phyloP scores from a whole-genome alignment of 2,113 vertebrate genomes.

The Trichomycterus rosablanca region DNA sequence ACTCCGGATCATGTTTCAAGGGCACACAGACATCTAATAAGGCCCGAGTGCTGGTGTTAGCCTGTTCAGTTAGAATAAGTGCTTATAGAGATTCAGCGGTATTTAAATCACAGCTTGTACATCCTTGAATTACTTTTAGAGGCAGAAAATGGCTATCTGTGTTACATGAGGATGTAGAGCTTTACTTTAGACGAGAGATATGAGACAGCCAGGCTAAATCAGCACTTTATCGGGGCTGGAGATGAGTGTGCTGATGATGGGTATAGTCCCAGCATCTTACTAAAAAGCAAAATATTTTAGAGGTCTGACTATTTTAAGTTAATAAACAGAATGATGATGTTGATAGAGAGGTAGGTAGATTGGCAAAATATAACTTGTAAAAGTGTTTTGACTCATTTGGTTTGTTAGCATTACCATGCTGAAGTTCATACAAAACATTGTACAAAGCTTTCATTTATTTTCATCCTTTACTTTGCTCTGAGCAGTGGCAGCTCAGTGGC shows the following conservation, averaged over 20 bases:
- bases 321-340: too few relatives aligned
- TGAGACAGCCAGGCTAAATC: slow-evolving; percentile 62
- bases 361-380: too few relatives aligned
- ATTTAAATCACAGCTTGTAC: slow-evolving; percentile 52
- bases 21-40: slow-evolving; percentile 26
- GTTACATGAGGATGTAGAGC: slow-evolving; percentile 57
- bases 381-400: too few relatives aligned
- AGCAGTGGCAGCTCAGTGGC: too few relatives aligned
- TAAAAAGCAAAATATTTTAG: too few relatives aligned
- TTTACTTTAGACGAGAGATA: too few relatives aligned
- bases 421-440: too few relatives aligned
- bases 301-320: too few relatives aligned
- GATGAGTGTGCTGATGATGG: slow-evolving; percentile 49
- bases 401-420: too few relatives aligned
- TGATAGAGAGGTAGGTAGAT: too few relatives aligned
- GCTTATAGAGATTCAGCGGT: slow-evolving; percentile 59
- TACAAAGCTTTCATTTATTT: too few relatives aligned
- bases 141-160: slow-evolving; percentile 49
- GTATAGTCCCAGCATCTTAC: slow-evolving; percentile 37
- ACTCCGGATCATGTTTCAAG: slow-evolving; percentile 28
- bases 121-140: slow-evolving; percentile 58
- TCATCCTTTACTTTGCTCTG: too few relatives aligned
- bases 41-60: slow-evolving; percentile 47
- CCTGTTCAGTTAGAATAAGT: slow-evolving; percentile 63
- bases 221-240: slow-evolving; percentile 55